Evolutionary conservation across 2,113 vertebrate species (phyloP).

Genomic region (Mastomys coucha): DNA sequence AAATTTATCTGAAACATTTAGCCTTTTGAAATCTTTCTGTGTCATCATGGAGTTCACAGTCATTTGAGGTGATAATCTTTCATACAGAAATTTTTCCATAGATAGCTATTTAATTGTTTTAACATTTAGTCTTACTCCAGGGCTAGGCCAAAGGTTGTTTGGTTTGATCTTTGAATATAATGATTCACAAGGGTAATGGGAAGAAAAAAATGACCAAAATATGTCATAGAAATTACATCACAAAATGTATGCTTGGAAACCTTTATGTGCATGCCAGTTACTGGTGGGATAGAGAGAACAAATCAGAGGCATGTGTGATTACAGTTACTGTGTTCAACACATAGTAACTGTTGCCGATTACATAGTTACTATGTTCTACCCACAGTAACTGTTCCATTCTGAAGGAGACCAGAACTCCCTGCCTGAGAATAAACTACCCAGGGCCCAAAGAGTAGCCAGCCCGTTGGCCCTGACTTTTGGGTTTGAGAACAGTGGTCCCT

Average conservation of each 20-base stretch:
- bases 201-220: slow-evolving; percentile 70
- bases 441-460: neutral
- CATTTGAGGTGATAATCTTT: slow-evolving; percentile 64
- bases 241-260: neutral
- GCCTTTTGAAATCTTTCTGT: slow-evolving; percentile 47
- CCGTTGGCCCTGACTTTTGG: neutral
- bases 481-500: neutral
- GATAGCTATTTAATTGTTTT: slow-evolving; percentile 68
- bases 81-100: slow-evolving; percentile 63
- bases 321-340: no score
- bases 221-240: slow-evolving; percentile 76
- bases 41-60: slow-evolving; percentile 61
- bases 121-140: slow-evolving; percentile 67
- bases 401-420: slow-evolving; percentile 32
- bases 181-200: slow-evolving; percentile 64
- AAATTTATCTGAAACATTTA: slow-evolving; percentile 72
- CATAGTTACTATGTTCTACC: neutral
- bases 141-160: slow-evolving; percentile 66
- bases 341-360: neutral
- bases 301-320: neutral
- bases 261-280: neutral
- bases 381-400: neutral
- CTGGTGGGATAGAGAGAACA: neutral
- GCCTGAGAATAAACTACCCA: neutral
- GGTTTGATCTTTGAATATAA: slow-evolving; percentile 75